These are phyloP conservation scores for Phymorhynchus buccinoides DNA, from an alignment of 1,140 invertebrate species.

Conservation along the genomic window DNA sequence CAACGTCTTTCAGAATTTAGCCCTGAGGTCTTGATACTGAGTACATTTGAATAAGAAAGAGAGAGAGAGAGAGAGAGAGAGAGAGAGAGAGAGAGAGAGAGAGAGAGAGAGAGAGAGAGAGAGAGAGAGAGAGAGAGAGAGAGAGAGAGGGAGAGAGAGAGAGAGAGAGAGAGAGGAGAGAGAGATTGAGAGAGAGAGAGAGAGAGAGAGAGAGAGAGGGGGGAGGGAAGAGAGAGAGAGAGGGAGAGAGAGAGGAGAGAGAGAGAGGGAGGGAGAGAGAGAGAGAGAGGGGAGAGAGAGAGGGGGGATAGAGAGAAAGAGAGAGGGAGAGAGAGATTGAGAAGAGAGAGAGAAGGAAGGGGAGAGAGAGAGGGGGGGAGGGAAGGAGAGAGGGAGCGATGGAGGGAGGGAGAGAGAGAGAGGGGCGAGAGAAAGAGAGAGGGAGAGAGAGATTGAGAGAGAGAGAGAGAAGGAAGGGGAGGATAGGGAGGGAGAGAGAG, in stretches of 20 bases:
- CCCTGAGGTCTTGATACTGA: too few species aligned
- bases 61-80: too few species aligned
- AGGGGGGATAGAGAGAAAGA: background rate
- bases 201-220: too few species aligned
- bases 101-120: constrained; percentile 10
- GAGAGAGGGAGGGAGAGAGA: background rate
- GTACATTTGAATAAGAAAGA: too few species aligned
- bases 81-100: background rate
- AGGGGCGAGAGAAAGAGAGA: background rate
- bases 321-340: too few species aligned
- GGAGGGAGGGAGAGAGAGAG: background rate
- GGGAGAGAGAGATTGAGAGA: background rate
- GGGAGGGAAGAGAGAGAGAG: too few species aligned
- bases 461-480: background rate
- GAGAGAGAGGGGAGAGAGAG: background rate
- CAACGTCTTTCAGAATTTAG: too few species aligned
- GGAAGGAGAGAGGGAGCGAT: too few species aligned
- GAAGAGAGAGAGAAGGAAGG: too few species aligned
- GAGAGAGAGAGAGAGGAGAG: background rate
- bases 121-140: constrained; percentile 5
- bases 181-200: too few species aligned
- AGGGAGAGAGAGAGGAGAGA: background rate
- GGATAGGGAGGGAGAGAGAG: background rate
- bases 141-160: constrained; percentile 1
- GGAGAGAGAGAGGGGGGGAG: too few species aligned